Base-by-base conservation (phyloP, 2,888 invertebrate species). In the Aleiodes leptofemur region DNA sequence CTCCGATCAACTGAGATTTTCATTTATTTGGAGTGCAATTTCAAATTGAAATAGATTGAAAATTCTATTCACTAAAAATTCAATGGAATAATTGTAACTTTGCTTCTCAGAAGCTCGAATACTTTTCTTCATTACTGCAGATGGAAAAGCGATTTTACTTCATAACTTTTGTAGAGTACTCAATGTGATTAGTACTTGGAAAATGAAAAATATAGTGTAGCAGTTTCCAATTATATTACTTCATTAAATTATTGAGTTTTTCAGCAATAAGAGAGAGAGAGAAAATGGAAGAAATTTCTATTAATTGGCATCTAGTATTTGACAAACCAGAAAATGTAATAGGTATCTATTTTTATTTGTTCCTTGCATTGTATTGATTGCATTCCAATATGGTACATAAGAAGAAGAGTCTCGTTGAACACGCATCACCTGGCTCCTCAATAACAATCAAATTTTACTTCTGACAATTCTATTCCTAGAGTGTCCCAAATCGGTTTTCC, bases 381-480 rank as follows among this genome's bases (percentile, higher is more conserved):
- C 48, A 59, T 59, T 38, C 59, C 59, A 38, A 59, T 59, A 31
- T 61, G 34, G 61, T 64, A 16, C 23, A 5, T 43, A 64, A 64
- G 64, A 48, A 64, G 64, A 48, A 38, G 48, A 34, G n/a, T 31
- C 38, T 48, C 43, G 16, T 64, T 14, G 64, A 64, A 64, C 73
- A 69, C 73, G 73, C 73, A 68, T 74, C 73, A 76, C 69, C 76
- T 69, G 73, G 69, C 59, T 55, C 76, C 73, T 69, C 69, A 70
- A 76, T 76, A 76, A 76, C 69, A 69, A 76, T 76, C 76, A 73
- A 76, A 61, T 76, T 76, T 76, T 69, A 76, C 73, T 76, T 51
- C 69, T 73, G 73, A 76, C 76, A 73, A 73, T 69, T 73, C 64
- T 51, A 73, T 61, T 61, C 70, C 69, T 69, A 66, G 38, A 73